Percentiles rank a stretch among this genome's conserved stretches.
Conservation (phyloP, 92 coral and sea anemone genomes). For the Umimayanthus chanpuru region DNA sequence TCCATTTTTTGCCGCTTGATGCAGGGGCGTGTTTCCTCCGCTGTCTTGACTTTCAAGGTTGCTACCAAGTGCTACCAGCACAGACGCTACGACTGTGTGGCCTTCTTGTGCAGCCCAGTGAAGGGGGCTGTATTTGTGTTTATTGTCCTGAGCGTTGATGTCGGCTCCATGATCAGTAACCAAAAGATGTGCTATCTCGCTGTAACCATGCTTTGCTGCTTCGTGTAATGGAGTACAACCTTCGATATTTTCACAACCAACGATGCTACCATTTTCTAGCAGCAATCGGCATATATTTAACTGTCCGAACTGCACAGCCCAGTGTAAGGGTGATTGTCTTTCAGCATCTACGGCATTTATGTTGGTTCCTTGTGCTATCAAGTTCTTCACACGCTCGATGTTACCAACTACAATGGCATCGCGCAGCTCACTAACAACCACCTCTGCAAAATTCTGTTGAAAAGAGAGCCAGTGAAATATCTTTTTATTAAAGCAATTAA, state of each 20-base stretch:
- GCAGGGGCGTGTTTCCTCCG: not conserved
- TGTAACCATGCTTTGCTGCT: conserved; percentile 8
- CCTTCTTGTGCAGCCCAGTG: conserved; percentile 31
- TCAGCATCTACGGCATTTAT: too few relatives aligned
- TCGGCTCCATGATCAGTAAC: not conserved
- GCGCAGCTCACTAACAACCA: too few relatives aligned
- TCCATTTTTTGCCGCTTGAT: conserved; percentile 11
- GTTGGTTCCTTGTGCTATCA: too few relatives aligned
- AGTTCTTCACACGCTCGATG: too few relatives aligned
- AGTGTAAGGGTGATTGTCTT: too few relatives aligned
- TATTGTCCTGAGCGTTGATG: not conserved
- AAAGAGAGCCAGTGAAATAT: too few relatives aligned
- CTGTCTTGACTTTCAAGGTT: not conserved
- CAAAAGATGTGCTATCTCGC: conserved; percentile 8
- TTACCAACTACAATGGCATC: too few relatives aligned
- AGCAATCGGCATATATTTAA: too few relatives aligned
- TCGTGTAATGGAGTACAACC: not conserved
- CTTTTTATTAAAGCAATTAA: too few relatives aligned
- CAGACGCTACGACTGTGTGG: not conserved
- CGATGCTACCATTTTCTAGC: not conserved
- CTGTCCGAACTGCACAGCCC: too few relatives aligned
- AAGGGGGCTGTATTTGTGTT: not conserved
- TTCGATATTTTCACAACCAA: too few relatives aligned
- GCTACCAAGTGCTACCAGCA: not conserved
- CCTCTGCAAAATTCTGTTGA: too few relatives aligned